A percentile compares a stretch with the other conserved stretches of the same genome.
phyloP scores from a whole-genome alignment of 2,113 vertebrate species.

The Pachypanchax playfairii region DNA sequence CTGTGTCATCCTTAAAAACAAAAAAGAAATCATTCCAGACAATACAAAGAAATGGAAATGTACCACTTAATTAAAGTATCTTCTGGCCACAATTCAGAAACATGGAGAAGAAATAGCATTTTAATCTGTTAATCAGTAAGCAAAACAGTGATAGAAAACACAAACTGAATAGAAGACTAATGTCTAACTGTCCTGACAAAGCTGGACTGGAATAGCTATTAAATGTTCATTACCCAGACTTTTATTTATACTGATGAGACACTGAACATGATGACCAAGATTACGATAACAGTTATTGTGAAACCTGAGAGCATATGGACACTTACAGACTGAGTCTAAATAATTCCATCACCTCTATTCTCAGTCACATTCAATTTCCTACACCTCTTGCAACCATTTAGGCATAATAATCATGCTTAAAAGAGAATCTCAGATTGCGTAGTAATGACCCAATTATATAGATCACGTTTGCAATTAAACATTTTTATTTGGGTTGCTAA shows the following conservation, averaged over 20 bases:
- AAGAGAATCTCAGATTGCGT: not conserved
- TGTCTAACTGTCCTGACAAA: too few relatives aligned
- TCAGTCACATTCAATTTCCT: not conserved
- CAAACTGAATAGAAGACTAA: not conserved
- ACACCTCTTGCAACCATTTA: not conserved
- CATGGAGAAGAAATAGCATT: not conserved
- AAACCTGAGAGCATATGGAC: not conserved
- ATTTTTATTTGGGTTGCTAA: too few relatives aligned
- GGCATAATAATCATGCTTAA: not conserved
- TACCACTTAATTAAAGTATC: not conserved
- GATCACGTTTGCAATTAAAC: too few relatives aligned
- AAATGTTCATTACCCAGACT: not conserved
- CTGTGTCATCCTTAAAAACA: too few relatives aligned
- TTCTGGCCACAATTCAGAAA: not conserved
- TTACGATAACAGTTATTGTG: not conserved
- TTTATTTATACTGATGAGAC: not conserved
- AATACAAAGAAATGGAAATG: not conserved
- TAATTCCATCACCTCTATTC: not conserved
- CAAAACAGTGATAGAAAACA: not conserved
- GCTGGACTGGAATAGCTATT: too few relatives aligned
- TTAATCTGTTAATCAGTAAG: not conserved
- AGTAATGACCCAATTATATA: not conserved
- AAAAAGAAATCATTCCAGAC: too few relatives aligned
- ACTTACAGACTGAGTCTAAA: not conserved
- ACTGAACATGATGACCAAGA: not conserved